Conservation (phyloP, 2,888 invertebrate genomes). For the Cryptops parisi region DNA sequence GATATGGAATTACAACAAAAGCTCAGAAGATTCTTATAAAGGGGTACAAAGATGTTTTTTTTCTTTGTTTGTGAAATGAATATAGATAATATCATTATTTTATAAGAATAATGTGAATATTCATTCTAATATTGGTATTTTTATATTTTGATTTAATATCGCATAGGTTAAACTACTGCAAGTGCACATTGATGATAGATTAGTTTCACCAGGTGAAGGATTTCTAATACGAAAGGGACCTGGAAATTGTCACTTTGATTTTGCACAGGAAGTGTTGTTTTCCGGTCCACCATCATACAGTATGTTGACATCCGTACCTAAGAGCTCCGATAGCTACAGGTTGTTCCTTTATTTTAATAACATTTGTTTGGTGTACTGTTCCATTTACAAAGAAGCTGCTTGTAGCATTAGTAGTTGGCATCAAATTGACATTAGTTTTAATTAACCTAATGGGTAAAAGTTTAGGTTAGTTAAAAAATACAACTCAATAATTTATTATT, state of each 20-base stretch:
- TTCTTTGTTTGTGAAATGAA: no score
- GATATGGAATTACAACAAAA: conserved; percentile 70
- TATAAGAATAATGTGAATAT: neutral
- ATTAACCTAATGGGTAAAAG: no score
- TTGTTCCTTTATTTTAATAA: no score
- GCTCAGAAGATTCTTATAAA: conserved; percentile 43
- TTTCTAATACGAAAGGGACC: conserved; percentile 53
- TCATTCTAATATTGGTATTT: no score
- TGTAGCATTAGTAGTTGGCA: neutral
- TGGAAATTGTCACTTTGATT: conserved; percentile 60
- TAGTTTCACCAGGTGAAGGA: conserved; percentile 32
- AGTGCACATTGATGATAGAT: conserved; percentile 31
- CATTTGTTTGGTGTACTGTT: neutral
- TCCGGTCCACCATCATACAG: conserved; percentile 9
- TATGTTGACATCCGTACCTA: neutral
- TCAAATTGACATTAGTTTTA: no score
- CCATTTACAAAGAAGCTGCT: neutral
- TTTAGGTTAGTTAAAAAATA: no score
- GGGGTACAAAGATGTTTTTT: no score
- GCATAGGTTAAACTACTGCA: conserved; percentile 32
- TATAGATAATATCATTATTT: neutral
- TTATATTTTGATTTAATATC: conserved; percentile 18
- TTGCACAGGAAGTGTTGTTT: conserved; percentile 47
- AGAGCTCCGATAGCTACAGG: conserved; percentile 4
- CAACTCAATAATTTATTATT: no score